Conservation (phyloP, 2,113 vertebrate species). For the Thalassarche chlororhynchos region DNA sequence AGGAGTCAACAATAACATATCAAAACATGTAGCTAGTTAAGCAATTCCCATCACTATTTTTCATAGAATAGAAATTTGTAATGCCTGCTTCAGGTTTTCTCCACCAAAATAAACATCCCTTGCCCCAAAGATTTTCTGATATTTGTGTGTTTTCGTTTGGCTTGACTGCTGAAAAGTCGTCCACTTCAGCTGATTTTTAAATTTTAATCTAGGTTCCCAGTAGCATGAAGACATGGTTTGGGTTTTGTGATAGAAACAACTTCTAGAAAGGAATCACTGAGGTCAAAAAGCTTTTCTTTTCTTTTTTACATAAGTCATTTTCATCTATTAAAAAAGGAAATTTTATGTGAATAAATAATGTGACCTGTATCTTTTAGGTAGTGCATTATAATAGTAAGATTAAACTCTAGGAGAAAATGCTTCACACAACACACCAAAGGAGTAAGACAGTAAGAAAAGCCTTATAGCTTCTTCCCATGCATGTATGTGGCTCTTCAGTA, state of each 20-base stretch:
- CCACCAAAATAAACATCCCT: not conserved
- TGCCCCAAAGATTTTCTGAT: not conserved
- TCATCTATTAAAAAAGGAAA: not conserved
- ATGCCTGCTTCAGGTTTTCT: not conserved
- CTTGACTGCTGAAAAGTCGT: not conserved
- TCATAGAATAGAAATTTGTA: not conserved
- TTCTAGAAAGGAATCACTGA: not conserved
- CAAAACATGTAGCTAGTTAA: not conserved
- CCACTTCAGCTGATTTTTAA: not conserved
- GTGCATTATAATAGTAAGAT: not conserved
- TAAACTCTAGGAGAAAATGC: not conserved
- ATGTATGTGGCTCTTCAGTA: not conserved
- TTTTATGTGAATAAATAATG: not conserved
- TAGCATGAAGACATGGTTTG: not conserved
- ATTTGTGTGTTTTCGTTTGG: not conserved
- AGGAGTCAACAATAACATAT: slow-evolving; percentile 17
- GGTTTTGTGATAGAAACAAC: not conserved
- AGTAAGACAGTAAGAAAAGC: not conserved
- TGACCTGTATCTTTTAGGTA: not conserved
- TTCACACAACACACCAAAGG: not conserved
- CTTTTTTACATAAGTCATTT: not conserved
- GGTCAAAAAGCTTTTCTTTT: not conserved
- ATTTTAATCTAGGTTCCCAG: not conserved
- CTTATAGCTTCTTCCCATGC: not conserved
- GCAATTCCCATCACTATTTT: not conserved